A percentile compares a stretch with the other conserved stretches of the same genome.
Evolutionary conservation across 2,888 invertebrate species (phyloP).

Genomic region (Leptarthrus brevirostris): DNA sequence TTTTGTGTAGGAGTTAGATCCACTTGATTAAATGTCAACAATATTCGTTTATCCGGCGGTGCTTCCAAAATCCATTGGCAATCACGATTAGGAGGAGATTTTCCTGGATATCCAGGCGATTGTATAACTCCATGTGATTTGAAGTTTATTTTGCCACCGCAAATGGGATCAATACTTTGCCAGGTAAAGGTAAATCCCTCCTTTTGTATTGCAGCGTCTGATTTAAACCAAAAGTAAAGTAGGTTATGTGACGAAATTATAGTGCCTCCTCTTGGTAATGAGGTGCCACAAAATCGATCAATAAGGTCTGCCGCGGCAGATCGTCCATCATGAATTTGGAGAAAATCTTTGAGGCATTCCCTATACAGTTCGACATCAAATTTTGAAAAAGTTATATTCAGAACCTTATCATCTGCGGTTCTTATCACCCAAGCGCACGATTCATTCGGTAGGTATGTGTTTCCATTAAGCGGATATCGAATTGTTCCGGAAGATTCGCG

Average conservation of each 20-base stretch:
- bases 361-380: conserved; percentile 73
- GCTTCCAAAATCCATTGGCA: conserved; percentile 85
- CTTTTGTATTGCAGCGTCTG: conserved; percentile 73
- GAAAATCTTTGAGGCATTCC: conserved; percentile 77
- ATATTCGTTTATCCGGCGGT: conserved; percentile 77
- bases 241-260: conserved; percentile 80
- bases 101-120: conserved; percentile 90
- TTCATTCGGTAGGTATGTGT: conserved; percentile 71
- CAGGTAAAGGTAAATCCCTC: conserved; percentile 83
- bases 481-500: conserved; percentile 70
- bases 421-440: conserved; percentile 86
- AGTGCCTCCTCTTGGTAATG: conserved; percentile 76
- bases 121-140: conserved; percentile 77
- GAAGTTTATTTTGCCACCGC: conserved; percentile 74
- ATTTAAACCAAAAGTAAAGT: conserved; percentile 83
- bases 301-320: conserved; percentile 77
- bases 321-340: conserved; percentile 87
- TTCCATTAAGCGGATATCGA: conserved; percentile 71
- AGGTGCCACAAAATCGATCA: conserved; percentile 83
- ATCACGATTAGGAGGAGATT: conserved; percentile 82
- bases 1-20: conserved; percentile 57
- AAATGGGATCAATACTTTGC: conserved; percentile 77
- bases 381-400: conserved; percentile 81
- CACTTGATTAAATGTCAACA: conserved; percentile 78
- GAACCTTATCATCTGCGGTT: conserved; percentile 74